A percentile compares a stretch with the other conserved stretches of the same genome.
Evolutionary conservation across 2,797 vertebrate genomes (phyloP).

Genomic region (Babyrousa celebensis): DNA sequence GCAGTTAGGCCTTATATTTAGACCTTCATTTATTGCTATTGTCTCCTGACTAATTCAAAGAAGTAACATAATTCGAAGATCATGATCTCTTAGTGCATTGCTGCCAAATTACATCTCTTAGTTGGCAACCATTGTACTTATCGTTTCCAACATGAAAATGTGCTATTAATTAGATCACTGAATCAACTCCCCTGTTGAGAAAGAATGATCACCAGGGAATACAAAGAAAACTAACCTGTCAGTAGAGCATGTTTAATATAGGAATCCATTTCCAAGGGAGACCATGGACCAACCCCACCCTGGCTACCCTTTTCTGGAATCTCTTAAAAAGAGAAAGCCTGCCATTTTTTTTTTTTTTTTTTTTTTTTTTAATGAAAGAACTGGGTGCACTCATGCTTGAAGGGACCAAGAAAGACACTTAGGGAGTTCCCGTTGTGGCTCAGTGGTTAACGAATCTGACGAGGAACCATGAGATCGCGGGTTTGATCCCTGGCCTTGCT

Average conservation of each 20-base stretch:
- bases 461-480: too few relatives aligned
- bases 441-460: too few relatives aligned
- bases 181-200: constrained; percentile 77
- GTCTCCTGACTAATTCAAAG: constrained; percentile 79
- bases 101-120: constrained; percentile 86
- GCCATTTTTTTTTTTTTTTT: neutral
- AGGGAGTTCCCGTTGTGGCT: too few relatives aligned
- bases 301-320: neutral
- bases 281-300: neutral
- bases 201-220: constrained; percentile 72
- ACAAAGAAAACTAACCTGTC: constrained; percentile 69
- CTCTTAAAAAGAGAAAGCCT: constrained; percentile 17
- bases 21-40: constrained; percentile 78
- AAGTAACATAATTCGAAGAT: constrained; percentile 78
- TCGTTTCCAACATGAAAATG: constrained; percentile 77
- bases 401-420: neutral
- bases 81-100: constrained; percentile 74
- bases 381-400: neutral
- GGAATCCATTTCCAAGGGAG: constrained; percentile 38
- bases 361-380: neutral
- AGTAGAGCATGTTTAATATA: constrained; percentile 14
- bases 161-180: constrained; percentile 85
- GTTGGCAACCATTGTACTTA: constrained; percentile 86
- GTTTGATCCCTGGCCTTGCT: too few relatives aligned
- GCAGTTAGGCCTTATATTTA: constrained; percentile 44